Base-by-base conservation (phyloP, 2,113 vertebrate genomes). In the Rafetus swinhoei region DNA sequence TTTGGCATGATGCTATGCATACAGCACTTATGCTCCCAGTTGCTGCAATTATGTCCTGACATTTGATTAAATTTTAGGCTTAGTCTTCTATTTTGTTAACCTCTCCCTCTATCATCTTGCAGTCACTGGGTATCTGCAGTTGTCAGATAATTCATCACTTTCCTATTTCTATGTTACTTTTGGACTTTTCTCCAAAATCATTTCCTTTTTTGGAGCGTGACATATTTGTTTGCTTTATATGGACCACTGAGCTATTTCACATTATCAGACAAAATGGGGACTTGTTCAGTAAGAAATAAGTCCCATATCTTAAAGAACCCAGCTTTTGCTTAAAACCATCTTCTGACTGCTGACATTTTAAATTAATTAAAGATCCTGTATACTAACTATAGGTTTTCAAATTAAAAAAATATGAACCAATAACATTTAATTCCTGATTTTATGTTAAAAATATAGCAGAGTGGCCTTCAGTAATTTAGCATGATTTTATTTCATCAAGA, bases 1-100 rank as follows among this genome's bases (percentile, higher is more conserved):
- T 79, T 85, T 94, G 94, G 76, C 74, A 55, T 12, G 4, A 24
- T 39, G 80, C 54, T 81, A 21, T 1, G 2, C 86, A 54, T 92
- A 84, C 29, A 55, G 12, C 2, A 1, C 15, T 87, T 81, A 53
- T 59, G 39, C 69, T 95, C 86, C 52, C 45, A 53, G 19, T 21
- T 3, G 0, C 45, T 95, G 56, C 79, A 95, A 80, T 21, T 9
- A 53, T 56, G 81, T 53, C 27, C 85, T 84, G 82, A 81, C 45
- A 80, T 82, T 85, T 82, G 55, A 95, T 90, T 93, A 90, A 72
- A 95, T 85, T 94, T 83, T 45, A 88, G 80, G 35, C 76, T 91
- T 55, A 65, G n/a, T 60, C 2, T 11, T 25, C 81, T 88, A 15
- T 87, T 92, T 95, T 87, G 81, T 90, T 89, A 84, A 62, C 87